Evolutionary conservation across 2,888 invertebrate species (phyloP).

Genomic region (Thysanoteuthis rhombus): DNA sequence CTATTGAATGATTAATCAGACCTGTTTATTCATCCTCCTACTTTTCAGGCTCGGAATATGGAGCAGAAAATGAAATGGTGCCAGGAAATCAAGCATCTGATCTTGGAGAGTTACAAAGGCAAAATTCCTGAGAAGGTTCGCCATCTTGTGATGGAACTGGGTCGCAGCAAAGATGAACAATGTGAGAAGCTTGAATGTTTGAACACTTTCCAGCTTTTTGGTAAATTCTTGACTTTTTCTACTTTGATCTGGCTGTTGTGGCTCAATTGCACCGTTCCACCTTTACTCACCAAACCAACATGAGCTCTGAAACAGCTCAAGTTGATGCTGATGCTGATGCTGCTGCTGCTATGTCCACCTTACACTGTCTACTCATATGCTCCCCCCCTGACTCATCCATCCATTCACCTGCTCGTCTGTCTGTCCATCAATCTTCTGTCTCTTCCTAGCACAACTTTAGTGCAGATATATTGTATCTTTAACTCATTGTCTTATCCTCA

Average conservation of each 20-base stretch:
- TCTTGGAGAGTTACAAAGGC: constrained; percentile 91
- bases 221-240: constrained; percentile 26
- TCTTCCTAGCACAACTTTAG: background rate
- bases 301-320: background rate
- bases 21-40: no score
- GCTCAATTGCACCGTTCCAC: constrained; percentile 13
- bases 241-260: background rate
- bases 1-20: no score
- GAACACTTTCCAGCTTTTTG: constrained; percentile 31
- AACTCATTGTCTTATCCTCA: background rate
- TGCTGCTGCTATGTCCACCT: background rate
- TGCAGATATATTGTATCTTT: background rate
- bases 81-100: constrained; percentile 83
- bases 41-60: constrained; percentile 77
- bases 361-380: background rate
- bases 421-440: background rate
- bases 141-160: constrained; percentile 88
- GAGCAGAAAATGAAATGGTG: constrained; percentile 90
- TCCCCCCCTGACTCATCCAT: background rate
- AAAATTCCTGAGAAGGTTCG: constrained; percentile 94
- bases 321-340: background rate
- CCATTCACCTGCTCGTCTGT: background rate
- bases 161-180: constrained; percentile 72
- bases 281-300: background rate
- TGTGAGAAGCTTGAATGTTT: constrained; percentile 42